Base-by-base conservation (phyloP, 2,888 invertebrate genomes). In the Antheraea yamamai region DNA sequence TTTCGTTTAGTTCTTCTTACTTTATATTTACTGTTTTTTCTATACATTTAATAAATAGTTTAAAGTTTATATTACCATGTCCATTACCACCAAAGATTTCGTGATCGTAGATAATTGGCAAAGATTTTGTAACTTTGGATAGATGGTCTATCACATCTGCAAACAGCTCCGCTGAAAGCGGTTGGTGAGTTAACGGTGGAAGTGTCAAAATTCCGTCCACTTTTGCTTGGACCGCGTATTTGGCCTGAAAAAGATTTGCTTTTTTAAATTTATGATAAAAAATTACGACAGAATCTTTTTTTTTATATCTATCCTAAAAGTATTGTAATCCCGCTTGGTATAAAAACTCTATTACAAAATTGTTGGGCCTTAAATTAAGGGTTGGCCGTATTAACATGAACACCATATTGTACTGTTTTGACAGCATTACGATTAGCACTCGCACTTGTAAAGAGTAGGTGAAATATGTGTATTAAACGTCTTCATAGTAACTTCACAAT, bases 61-160 rank as follows among this genome's bases (percentile, higher is more conserved):
- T 55, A 18, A 55, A 55, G 0, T 0, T 80, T 79, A 16, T 78
- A 73, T 7, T 61, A 61, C 58, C 58, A 18, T 79, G 73, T 0
- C 79, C 79, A 61, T 74, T 55, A 1, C 77, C 75, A 3, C 26
- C 52, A 14, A 8, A 23, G 47, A 23, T 12, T 66, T 30, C 72
- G 52, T 68, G 26, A 30, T 74, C 30, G 66, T 66, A 66, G 18
- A 66, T 39, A 52, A 52, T 72, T 51, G 72, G 47, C 26, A 72
- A 23, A 51, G 35, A 12, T n/a, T 47, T 52, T 12, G 72, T 39
- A 39, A 26, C 72, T 47, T 52, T 52, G 12, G 51, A n/a, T n/a
- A 52, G 20, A 26, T 61, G 4, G 3, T 23, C 26, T 23, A 64
- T 61, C 23, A 39, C 2, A 10, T 10, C 4, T 23, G 64, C 47